Evolutionary conservation across 2,113 vertebrate species (phyloP), one percentile per base, ranked within the genome.

Genomic region (Phrynosoma blainvillii): DNA sequence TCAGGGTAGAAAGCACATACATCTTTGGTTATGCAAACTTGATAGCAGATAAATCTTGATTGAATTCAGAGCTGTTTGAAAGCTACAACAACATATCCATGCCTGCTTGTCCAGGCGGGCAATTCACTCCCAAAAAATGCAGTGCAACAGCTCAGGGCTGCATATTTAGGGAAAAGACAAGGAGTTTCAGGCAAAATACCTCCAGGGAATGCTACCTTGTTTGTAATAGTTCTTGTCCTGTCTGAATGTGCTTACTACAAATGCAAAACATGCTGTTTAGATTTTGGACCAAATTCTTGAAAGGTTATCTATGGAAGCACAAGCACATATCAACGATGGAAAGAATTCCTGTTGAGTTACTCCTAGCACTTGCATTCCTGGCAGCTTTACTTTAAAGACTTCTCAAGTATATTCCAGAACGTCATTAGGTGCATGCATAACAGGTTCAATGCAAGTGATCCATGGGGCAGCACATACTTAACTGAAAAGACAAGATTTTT

Each of bases 11-110:
- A 1, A 5, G 27, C n/a, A 25, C 23, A 77, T 47, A n/a, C 10
- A 65, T 21, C 18, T 71, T 54, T 79, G 27, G 65, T 71, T 86
- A 79, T 70, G 77, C 66, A 87, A 59, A 73, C 68, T 66, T 80
- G 36, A 40, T 74, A 25, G 30, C 36, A 42, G 23, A 74, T 66
- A 82, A 59, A 84, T 73, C n/a, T 56, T 54, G 83, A 52, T 14
- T 54, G 7, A 82, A 78, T 68, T 78, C 30, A 36, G 20, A 36
- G n/a, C 62, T 66, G 20, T 70, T 68, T 70, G 30, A 80, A 82
- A 87, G 12, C 27, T 62, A 14, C 54, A 74, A n/a, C 5, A 71
- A 56, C 52, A 27, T 62, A 75, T 76, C 85, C 12, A 23, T 47
- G 52, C 79, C 54, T 82, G 54, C 77, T 82, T 76, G 25, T 59